Evolutionary conservation across 2,797 vertebrate species (phyloP), one percentile per base, ranked within the genome.

Genomic region (Gymnoscopelus microlampas): DNA sequence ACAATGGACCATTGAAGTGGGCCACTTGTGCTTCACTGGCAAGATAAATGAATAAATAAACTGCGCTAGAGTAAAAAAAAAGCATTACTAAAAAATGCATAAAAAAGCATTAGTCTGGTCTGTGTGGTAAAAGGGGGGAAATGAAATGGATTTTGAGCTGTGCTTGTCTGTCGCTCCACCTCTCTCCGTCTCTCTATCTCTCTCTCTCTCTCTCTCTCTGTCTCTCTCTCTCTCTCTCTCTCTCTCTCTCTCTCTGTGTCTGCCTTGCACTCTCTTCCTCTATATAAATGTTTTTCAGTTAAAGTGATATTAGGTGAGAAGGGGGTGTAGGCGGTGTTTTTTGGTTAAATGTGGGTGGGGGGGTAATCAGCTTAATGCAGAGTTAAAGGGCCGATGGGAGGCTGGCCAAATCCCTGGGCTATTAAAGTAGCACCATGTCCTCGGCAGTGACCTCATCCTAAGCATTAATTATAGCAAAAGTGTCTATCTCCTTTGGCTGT

Each of bases 331-430:
- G 88, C 53, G 71, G 88, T 81, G 86, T 80, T 86, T 39, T 91
- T 91, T 90, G 88, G 88, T 91, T 92, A 91, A 91, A 90, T 90
- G 90, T 90, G 39, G 6, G 6, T 6, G 35, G 6, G 39, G 85
- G 86, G 81, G 88, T 92, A 93, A 93, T 93, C 91, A 91, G 90
- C 89, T 92, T 91, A 91, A 92, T 91, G 90, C 85, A 88, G 90
- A 92, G 89, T 90, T 92, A 92, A 93, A 91, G 89, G 90, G 83
- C 87, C 32, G 76, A 85, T 87, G 91, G 91, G 89, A 89, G 19
- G 69, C 58, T 39, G 64, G 91, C 91, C 91, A 93, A 92, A 92
- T 92, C 91, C 88, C 86, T 79, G 60, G 80, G 87, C 87, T 92
- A 91, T 92, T 90, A 89, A 92, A 88, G 86, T 79, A 71, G 68